Base-by-base conservation (phyloP, 2,113 vertebrate species). In the Phalacrocorax aristotelis region DNA sequence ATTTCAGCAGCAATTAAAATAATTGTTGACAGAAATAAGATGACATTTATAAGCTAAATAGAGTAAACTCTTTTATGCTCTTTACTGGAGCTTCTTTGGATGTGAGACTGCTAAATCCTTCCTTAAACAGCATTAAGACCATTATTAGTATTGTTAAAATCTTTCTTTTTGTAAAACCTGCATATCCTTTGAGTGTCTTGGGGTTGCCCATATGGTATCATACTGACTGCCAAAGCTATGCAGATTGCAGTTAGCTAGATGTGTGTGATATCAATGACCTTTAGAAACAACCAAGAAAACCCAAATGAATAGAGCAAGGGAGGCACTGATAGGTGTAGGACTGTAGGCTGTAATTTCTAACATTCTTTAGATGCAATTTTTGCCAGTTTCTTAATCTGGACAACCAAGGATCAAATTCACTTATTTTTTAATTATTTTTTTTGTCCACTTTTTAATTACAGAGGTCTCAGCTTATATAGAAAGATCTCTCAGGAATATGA, bases 1-100 rank as follows among this genome's bases (percentile, higher is more conserved):
- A 93, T 90, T 95, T 95, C 36, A 86, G 10, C 32, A 70, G 29
- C n/a, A 93, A 88, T 77, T 94, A 87, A 95, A 97, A 92, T 92
- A 87, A 83, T 57, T 78, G 48, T 79, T 0, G 6, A 36, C 52
- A 91, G 64, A 92, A 58, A 69, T 77, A 88, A 62, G 34, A 64
- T 83, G 29, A 68, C 25, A 49, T 84, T 92, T 88, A n/a, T 66
- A 54, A 46, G 16, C 7, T 85, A 64, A 90, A 60, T 5, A 68
- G 34, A 76, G 16, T 6, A 90, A 83, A 57, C 19, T 29, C 19
- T 55, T 17, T 54, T 54, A 38, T n/a, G 18, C 3, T n/a, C 8
- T 34, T 89, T 74, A 76, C 36, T 65, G 15, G 10, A 57, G 6
- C 6, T 7, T 58, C 49, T 74, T 87, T 36, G 60, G n/a, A 83